Base-by-base conservation (phyloP, 1,140 invertebrate genomes). In the Drosophila albomicans region DNA sequence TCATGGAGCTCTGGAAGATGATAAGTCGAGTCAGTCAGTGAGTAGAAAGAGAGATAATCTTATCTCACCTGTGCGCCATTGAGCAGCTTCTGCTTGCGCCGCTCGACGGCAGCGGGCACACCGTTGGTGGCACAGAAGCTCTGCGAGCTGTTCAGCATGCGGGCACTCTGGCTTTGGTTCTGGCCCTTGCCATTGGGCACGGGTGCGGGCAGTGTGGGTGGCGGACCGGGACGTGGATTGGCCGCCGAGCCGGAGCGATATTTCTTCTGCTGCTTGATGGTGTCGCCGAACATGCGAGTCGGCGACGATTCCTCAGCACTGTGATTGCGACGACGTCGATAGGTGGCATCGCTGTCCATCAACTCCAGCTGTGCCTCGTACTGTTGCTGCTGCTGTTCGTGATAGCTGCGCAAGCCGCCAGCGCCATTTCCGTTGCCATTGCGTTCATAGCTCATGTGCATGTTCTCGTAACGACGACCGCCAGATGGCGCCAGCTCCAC, bases 191-290 rank as follows among this genome's bases (percentile, higher is more conserved):
- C 81, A 45, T 78, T 86, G 16, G 95, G 95, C 35, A 95, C 94
- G 2, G 95, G 95, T 1, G 95, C 95, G 1, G 95, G 95, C 43
- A 95, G 87, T 30, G 95, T 94, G 43, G 95, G 95, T 4, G 95
- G 95, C 11, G 95, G 94, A 6, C 95, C 94, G 6, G 94, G 94
- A 13, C 91, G 87, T 2, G 89, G 91, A 82, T 90, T 91, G 43
- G 72, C 89, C 15, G 68, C 57, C 0, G 86, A 72, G 5, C 74
- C 73, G n/a, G 74, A 45, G 3, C 81, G 89, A 57, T 88, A 92
- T 59, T 92, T 91, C 73, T 92, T 91, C 43, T 92, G 91, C 70
- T 92, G 88, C 49, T 92, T 82, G 32, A 92, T 78, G 0, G 92
- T 92, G 61, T 92, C 92, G 94, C 95, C 94, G 92, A 81, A 94